Percentiles rank a stretch among this genome's conserved stretches.
These are phyloP conservation scores for Prietella phreatophila DNA, from an alignment of 2,113 vertebrate genomes.

Conservation along the genomic window DNA sequence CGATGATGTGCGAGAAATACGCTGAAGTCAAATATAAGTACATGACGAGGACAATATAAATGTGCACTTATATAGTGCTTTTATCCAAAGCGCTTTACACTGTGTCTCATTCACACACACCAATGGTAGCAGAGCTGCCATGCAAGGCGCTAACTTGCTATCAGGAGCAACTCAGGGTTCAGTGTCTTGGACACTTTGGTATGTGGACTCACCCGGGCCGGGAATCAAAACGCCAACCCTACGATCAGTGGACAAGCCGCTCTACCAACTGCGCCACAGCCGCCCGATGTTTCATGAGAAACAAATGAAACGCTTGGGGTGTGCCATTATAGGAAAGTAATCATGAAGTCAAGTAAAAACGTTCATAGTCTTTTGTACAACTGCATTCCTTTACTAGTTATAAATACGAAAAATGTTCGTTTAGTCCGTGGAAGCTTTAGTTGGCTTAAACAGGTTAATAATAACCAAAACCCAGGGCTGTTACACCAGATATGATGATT, in stretches of 20 bases:
- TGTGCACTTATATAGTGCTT: too few species aligned
- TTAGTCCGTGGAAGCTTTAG: background rate
- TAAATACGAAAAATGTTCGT: background rate
- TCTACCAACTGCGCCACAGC: too few species aligned
- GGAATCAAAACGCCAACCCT: too few species aligned
- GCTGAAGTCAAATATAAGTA: background rate
- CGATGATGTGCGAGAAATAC: background rate
- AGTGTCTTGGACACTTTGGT: too few species aligned
- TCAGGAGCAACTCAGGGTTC: too few species aligned
- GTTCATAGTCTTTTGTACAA: background rate
- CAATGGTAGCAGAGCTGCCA: too few species aligned
- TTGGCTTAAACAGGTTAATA: background rate
- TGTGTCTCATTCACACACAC: too few species aligned
- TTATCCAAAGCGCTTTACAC: too few species aligned
- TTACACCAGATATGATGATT: background rate
- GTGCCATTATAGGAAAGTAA: background rate
- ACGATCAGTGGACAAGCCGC: too few species aligned
- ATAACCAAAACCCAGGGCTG: background rate
- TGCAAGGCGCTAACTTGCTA: too few species aligned
- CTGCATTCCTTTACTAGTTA: background rate
- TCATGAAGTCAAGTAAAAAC: background rate
- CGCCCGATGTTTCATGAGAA: background rate
- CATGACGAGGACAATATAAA: too few species aligned
- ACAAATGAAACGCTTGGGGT: background rate
- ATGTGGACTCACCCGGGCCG: too few species aligned